These are phyloP conservation scores for Centropus bengalensis DNA, from an alignment of 2,113 vertebrate genomes.

Conservation along the genomic window DNA sequence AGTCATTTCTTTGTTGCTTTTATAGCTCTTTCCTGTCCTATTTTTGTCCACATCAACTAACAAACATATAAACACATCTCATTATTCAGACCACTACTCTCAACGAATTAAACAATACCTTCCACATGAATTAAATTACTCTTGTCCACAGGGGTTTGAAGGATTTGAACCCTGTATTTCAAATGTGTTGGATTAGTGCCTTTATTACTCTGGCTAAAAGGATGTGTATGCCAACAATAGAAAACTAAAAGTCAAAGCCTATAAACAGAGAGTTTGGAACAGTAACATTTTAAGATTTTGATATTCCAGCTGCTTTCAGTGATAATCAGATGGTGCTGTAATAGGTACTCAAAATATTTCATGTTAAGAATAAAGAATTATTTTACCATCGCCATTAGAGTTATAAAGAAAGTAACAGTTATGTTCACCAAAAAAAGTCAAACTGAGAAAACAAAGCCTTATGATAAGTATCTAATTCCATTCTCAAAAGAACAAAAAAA, in stretches of 20 bases:
- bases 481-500: not conserved
- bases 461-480: not conserved
- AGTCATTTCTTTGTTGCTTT: conserved; percentile 6
- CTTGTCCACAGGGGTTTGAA: not conserved
- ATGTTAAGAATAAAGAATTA: not conserved
- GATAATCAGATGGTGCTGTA: not conserved
- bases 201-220: not conserved
- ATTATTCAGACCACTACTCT: not conserved
- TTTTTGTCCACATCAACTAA: not conserved
- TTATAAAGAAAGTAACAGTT: not conserved
- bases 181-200: not conserved
- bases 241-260: not conserved
- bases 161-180: not conserved
- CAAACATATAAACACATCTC: not conserved
- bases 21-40: not conserved
- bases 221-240: not conserved
- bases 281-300: not conserved
- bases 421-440: not conserved
- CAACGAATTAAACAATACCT: not conserved
- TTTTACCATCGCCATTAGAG: not conserved
- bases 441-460: not conserved
- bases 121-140: not conserved
- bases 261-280: not conserved
- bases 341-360: not conserved
- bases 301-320: not conserved